A percentile compares a stretch with the other conserved stretches of the same genome.
Conservation (phyloP, 1,140 invertebrate genomes). For the Orchestia grillus region DNA sequence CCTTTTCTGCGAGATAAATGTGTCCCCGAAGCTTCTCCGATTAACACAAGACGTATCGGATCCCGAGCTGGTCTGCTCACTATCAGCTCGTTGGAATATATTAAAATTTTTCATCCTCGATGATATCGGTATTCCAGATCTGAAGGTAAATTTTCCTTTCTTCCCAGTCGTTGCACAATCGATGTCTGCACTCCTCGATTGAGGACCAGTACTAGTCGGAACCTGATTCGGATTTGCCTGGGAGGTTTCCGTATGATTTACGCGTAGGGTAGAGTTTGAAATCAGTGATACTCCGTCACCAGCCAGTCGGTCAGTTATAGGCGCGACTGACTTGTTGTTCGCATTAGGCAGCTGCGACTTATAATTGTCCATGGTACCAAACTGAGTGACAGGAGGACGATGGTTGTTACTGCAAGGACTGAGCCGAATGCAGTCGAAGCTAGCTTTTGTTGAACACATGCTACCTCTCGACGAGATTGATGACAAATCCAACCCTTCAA, state of each 20-base stretch:
- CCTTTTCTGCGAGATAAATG: background rate
- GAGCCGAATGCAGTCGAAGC: background rate
- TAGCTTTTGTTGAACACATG: slow-evolving; percentile 43
- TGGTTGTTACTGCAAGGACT: background rate
- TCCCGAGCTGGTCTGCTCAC: background rate
- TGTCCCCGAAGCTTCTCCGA: background rate
- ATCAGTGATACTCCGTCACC: background rate
- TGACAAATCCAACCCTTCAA: slow-evolving; percentile 2
- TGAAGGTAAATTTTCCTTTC: background rate
- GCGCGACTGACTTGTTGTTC: background rate
- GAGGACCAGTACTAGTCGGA: background rate
- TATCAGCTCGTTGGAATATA: background rate
- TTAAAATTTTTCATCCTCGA: background rate
- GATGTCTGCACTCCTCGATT: background rate
- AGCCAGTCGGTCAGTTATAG: background rate
- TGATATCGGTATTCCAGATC: background rate
- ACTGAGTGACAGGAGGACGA: background rate
- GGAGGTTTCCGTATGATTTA: background rate
- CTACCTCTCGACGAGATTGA: slow-evolving; percentile 28
- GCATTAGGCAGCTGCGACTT: slow-evolving; percentile 22
- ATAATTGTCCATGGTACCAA: slow-evolving; percentile 31
- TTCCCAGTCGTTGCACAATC: background rate
- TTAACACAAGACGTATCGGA: background rate
- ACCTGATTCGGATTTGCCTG: background rate
- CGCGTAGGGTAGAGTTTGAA: background rate